Percentiles rank a stretch among this genome's conserved stretches.
Evolutionary conservation across 1,140 invertebrate genomes (phyloP).

Genomic region (Drosophila kepulauana): DNA sequence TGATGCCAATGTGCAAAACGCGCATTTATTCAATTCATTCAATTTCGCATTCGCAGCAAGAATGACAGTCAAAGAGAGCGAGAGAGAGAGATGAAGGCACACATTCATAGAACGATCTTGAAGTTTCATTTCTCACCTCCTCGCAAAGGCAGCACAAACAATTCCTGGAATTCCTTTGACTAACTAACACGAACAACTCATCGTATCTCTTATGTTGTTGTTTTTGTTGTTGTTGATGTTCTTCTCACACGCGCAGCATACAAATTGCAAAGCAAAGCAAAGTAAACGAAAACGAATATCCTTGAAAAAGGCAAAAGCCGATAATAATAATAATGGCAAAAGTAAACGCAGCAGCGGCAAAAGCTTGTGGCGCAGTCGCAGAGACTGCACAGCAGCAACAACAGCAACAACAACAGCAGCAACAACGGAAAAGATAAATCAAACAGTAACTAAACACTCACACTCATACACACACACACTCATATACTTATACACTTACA

Average conservation of each 20-base stretch:
- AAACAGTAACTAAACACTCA: conserved; percentile 74
- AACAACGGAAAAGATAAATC: conserved; percentile 81
- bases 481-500: conserved; percentile 30
- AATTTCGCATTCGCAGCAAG: conserved; percentile 56
- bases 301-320: conserved; percentile 75
- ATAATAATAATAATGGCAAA: conserved; percentile 57
- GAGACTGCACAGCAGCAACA: conserved; percentile 44
- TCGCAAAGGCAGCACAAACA: conserved; percentile 57
- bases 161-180: conserved; percentile 83
- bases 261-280: conserved; percentile 45
- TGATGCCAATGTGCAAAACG: conserved; percentile 71
- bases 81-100: conserved; percentile 14
- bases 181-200: conserved; percentile 67
- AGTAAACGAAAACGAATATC: conserved; percentile 57
- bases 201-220: conserved; percentile 20
- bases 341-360: conserved; percentile 39
- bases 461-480: conserved; percentile 46
- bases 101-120: conserved; percentile 44
- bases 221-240: conserved; percentile 29
- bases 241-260: conserved; percentile 76
- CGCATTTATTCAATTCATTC: conserved; percentile 72
- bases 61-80: not conserved
- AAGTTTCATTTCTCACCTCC: conserved; percentile 72
- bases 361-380: conserved; percentile 60
- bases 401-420: conserved; percentile 29